Percentiles rank a stretch among this genome's conserved stretches.
These are phyloP conservation scores for Leptopilina boulardi DNA, from an alignment of 1,140 invertebrate species.

Conservation along the genomic window DNA sequence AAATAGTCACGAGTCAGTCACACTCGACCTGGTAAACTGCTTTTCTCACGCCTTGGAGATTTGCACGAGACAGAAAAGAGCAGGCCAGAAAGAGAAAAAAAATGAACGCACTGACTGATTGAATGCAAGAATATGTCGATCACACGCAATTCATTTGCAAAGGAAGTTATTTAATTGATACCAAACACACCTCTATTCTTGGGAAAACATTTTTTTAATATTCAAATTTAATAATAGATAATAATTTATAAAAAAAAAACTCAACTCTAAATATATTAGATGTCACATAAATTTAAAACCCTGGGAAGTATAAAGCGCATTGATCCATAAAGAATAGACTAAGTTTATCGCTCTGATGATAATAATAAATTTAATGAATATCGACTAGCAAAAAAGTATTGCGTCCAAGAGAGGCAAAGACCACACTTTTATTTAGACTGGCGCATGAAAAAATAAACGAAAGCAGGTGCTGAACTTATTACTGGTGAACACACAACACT, in stretches of 20 bases:
- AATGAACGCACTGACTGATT: slow-evolving; percentile 37
- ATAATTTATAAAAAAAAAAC: not conserved
- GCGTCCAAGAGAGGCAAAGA: not conserved
- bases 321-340: not conserved
- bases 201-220: not conserved
- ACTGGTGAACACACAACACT: not conserved
- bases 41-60: slow-evolving; percentile 51
- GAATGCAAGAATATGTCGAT: not conserved
- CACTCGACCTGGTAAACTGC: slow-evolving; percentile 34
- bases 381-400: not conserved
- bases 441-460: not conserved
- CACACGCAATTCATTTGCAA: not conserved
- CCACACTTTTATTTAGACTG: not conserved
- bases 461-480: not conserved
- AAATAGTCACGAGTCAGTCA: slow-evolving; percentile 41
- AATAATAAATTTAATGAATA: slow-evolving; percentile 11
- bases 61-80: slow-evolving; percentile 11
- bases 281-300: not conserved
- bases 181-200: not conserved
- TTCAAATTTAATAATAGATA: not conserved
- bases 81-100: slow-evolving; percentile 43
- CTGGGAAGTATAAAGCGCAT: not conserved
- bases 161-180: not conserved
- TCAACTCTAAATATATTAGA: not conserved
- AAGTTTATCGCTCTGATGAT: not conserved